Base-by-base conservation (phyloP, 2,888 invertebrate species). In the Noctua janthe region DNA sequence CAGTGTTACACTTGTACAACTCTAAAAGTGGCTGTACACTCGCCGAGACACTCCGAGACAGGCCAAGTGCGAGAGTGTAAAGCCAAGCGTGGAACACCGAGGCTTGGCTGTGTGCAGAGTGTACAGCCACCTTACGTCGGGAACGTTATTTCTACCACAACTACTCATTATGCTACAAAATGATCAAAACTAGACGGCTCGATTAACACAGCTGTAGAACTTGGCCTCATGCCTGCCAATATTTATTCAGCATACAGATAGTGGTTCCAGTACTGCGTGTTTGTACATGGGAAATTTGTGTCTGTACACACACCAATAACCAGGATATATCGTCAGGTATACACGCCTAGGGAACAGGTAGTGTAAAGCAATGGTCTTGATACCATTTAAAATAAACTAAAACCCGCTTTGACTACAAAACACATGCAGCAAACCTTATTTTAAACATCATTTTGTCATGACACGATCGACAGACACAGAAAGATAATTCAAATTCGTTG, bases 221-320 rank as follows among this genome's bases (percentile, higher is more conserved):
- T 39, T 66, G 10, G 43, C 15, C 62, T 29, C 62, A 29, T 47
- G 6, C 1, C 17, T 56, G 56, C 62, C 69, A 64, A 86, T 86
- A 64, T 82, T 70, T 67, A 43, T 47, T 39, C 7, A 39, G 17
- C 49, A 20, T 1, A 74, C 49, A 74, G 29, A 81, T 51, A 71
- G 35, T 74, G 51, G 56, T 81, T 70, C 35, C 47, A 35, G 35
- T n/a, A 35, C 51, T 59, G 13, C 29, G 49, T 80, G 71, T 51
- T 79, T 78, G 39, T 15, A 8, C 23, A 51, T 69, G 47, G 4
- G 54, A 85, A 13, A 49, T 80, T 54, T 72, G 62, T 29, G 49
- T 51, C 49, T 85, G n/a, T 54, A 39, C 54, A 64, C 17, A n/a
- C 10, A 43, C 3, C 51, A 47, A 20, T 64, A 51, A 84, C 59